Conservation (phyloP, 2,888 invertebrate genomes). For the Zootermopsis nevadensis region DNA sequence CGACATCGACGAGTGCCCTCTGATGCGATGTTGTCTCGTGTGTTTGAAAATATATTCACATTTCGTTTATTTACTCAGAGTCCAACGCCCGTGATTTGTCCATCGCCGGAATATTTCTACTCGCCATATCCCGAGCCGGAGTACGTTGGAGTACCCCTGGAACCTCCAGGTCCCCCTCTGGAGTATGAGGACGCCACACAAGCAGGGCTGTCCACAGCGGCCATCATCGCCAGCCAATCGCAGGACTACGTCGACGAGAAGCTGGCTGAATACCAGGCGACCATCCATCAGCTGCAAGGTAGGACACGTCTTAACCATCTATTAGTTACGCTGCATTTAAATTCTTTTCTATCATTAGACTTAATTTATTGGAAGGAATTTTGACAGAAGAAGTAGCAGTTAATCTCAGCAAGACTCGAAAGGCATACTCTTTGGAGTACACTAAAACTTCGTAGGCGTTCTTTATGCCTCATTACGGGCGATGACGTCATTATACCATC, state of each 20-base stretch:
- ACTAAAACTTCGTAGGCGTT: too few relatives aligned
- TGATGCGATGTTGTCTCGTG: too few relatives aligned
- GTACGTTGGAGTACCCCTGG: slow-evolving; percentile 80
- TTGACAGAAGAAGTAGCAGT: too few relatives aligned
- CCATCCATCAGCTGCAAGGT: slow-evolving; percentile 91
- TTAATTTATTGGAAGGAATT: too few relatives aligned
- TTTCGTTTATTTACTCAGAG: slow-evolving; percentile 59
- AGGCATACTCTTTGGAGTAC: too few relatives aligned
- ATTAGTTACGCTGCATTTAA: background rate
- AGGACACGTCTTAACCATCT: slow-evolving; percentile 59
- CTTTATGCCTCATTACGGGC: too few relatives aligned
- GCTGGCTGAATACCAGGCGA: slow-evolving; percentile 92
- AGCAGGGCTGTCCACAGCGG: slow-evolving; percentile 84
- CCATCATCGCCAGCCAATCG: slow-evolving; percentile 92
- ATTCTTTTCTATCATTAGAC: too few relatives aligned
- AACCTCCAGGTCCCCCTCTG: slow-evolving; percentile 72
- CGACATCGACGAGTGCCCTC: background rate
- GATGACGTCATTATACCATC: too few relatives aligned
- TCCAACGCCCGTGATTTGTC: slow-evolving; percentile 71
- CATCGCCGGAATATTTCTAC: slow-evolving; percentile 62
- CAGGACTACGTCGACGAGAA: slow-evolving; percentile 96
- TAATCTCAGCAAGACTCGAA: too few relatives aligned
- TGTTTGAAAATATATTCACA: too few relatives aligned
- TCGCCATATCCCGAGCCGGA: slow-evolving; percentile 56
- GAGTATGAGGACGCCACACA: slow-evolving; percentile 74